Base-by-base conservation (phyloP, 1,140 invertebrate species). In the Zaprionus inermis region DNA sequence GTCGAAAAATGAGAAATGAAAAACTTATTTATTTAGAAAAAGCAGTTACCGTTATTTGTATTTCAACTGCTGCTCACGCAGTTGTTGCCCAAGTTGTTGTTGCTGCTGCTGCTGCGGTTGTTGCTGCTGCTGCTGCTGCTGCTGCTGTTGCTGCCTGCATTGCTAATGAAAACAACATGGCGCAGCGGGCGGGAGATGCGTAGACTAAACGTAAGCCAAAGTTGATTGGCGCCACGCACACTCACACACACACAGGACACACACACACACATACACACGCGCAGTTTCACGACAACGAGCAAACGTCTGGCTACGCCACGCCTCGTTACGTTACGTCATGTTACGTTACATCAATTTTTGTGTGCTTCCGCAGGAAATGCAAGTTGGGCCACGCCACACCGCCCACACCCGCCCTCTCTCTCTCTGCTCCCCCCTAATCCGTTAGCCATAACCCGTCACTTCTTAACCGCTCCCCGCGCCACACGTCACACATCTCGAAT, bases 331-430 rank as follows among this genome's bases (percentile, higher is more conserved):
- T 86, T 82, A 80, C 83, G 79, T 88, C 84, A 88, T 84, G 83
- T 88, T 88, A 88, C 84, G 83, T 88, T 88, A 89, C 77, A 88
- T 88, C 84, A 88, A 88, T 88, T 88, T 88, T 88, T 88, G 83
- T 88, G 83, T 88, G 83, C 89, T 88, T 88, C 83, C 83, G 84
- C 84, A 79, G 83, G 83, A 88, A 88, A 88, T 89, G 83, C 83
- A 88, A 83, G 72, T 83, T 16, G n/a, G n/a, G 84, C 83, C 79
- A 77, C 83, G 32, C 32, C 38, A 38, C 32, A 61, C 51, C 54
- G 36, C 18, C 32, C 28, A 18, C 18, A 9, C 11, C 14, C 32
- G 46, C 38, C 38, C 64, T 2, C 30, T 28, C 24, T 28, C 24
- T 28, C 24, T 28, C 30, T n/a, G 12, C 22, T 46, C 9, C 34